Evolutionary conservation across 2,797 vertebrate genomes (phyloP).

Genomic region (Nothura maculosa): DNA sequence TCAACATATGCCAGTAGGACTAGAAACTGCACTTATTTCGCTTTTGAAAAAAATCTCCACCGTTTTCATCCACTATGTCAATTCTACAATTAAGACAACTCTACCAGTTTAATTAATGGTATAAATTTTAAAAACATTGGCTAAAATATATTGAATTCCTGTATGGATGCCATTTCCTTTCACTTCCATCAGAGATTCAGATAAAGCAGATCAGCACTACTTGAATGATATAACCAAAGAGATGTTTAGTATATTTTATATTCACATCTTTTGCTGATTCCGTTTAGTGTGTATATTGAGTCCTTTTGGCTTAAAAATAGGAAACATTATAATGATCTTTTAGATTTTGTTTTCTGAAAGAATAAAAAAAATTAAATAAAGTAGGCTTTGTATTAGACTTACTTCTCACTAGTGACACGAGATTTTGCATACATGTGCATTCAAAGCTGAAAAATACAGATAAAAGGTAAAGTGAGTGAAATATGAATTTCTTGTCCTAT

Average conservation of each 20-base stretch:
- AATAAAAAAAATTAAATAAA: too few relatives aligned
- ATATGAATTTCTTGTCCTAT: not conserved
- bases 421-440: not conserved
- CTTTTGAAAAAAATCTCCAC: not conserved
- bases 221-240: conserved; percentile 4
- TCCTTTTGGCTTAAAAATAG: not conserved
- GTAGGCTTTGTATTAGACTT: rapidly evolving
- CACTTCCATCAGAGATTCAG: not conserved
- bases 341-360: not conserved
- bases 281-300: not conserved
- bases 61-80: not conserved
- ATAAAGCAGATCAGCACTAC: not conserved
- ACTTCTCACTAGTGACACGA: not conserved
- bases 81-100: not conserved
- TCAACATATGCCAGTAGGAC: not conserved
- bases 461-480: not conserved
- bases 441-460: not conserved
- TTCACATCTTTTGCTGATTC: not conserved
- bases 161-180: not conserved
- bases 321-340: not conserved
- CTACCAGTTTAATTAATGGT: conserved; percentile 1
- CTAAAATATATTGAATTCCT: not conserved
- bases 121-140: not conserved
- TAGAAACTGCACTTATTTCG: not conserved
- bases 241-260: not conserved